Evolutionary conservation across 53 echinoderm and acorn worm species (phyloP).

Genomic region (Paelopatides confundens): DNA sequence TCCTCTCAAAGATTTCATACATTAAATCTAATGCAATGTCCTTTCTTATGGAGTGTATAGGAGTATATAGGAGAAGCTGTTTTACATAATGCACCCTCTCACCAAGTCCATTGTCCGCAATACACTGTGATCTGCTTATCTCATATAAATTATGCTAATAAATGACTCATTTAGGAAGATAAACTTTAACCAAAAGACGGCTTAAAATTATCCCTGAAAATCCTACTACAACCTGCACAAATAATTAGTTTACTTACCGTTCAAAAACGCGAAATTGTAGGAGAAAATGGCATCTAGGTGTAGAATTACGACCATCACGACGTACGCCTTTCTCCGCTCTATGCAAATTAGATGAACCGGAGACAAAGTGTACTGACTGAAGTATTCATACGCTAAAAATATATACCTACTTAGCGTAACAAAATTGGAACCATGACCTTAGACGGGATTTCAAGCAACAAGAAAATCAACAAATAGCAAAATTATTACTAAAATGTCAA

Average conservation of each 20-base stretch:
- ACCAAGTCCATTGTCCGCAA: constrained; percentile 40
- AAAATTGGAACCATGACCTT: background rate
- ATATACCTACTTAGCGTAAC: background rate
- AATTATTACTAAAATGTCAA: too few species aligned
- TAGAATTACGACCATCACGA: constrained; percentile 76
- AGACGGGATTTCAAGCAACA: background rate
- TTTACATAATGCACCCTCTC: constrained; percentile 52
- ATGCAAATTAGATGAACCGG: constrained; percentile 50
- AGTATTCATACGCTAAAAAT: constrained; percentile 4
- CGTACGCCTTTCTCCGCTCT: constrained; percentile 59
- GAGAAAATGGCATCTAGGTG: constrained; percentile 74
- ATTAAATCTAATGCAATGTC: constrained; percentile 49
- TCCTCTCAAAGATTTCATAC: constrained; percentile 39
- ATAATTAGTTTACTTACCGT: constrained; percentile 33
- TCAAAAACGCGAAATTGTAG: constrained; percentile 24
- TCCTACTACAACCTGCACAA: background rate
- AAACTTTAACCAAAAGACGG: background rate
- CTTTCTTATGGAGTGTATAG: constrained; percentile 35
- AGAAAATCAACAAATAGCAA: too few species aligned
- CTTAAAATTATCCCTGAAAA: constrained; percentile 26
- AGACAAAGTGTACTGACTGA: background rate
- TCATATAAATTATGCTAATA: constrained; percentile 99
- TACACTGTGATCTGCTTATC: constrained; percentile 49
- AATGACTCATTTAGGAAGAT: constrained; percentile 56
- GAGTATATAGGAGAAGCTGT: constrained; percentile 42